These are phyloP conservation scores for Ganaspis brasiliensis DNA, from an alignment of 2,888 invertebrate species.

Conservation along the genomic window DNA sequence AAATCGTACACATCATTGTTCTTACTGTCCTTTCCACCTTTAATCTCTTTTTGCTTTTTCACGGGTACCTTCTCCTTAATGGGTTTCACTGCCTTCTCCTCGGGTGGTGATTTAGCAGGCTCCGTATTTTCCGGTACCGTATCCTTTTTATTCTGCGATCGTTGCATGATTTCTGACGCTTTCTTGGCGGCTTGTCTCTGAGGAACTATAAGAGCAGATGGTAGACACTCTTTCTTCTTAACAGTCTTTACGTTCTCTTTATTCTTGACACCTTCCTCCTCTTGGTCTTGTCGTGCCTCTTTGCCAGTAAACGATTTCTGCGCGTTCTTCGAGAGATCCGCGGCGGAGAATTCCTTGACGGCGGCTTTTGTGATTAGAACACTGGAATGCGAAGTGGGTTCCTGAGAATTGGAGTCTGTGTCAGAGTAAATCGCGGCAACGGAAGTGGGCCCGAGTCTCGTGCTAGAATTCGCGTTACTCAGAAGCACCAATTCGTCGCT, in stretches of 20 bases:
- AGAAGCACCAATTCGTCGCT: slow-evolving; percentile 90
- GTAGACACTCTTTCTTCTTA: slow-evolving; percentile 82
- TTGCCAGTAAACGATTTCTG: slow-evolving; percentile 88
- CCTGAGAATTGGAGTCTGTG: slow-evolving; percentile 86
- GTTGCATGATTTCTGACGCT: slow-evolving; percentile 92
- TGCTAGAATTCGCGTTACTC: slow-evolving; percentile 76
- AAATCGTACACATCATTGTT: slow-evolving; percentile 83
- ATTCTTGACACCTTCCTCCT: slow-evolving; percentile 79
- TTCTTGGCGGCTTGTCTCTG: slow-evolving; percentile 95
- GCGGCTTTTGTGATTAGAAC: slow-evolving; percentile 91
- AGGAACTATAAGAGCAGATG: slow-evolving; percentile 93
- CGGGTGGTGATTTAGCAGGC: slow-evolving; percentile 71
- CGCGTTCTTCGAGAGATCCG: slow-evolving; percentile 90
- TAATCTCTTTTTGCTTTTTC: slow-evolving; percentile 65
- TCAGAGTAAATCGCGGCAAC: slow-evolving; percentile 92
- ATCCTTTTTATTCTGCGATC: slow-evolving; percentile 80
- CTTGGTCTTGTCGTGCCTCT: slow-evolving; percentile 75
- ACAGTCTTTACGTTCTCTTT: slow-evolving; percentile 80
- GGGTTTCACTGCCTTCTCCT: slow-evolving; percentile 71
- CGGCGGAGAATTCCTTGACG: slow-evolving; percentile 90
- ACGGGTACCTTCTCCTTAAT: slow-evolving; percentile 72
- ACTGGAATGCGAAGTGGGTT: slow-evolving; percentile 84
- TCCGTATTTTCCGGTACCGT: slow-evolving; percentile 75
- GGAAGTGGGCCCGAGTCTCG: slow-evolving; percentile 79
- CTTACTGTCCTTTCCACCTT: slow-evolving; percentile 57